Evolutionary conservation across 2,888 invertebrate genomes (phyloP), one percentile per base, ranked within the genome.

Genomic region (Cosmopolites sordidus): DNA sequence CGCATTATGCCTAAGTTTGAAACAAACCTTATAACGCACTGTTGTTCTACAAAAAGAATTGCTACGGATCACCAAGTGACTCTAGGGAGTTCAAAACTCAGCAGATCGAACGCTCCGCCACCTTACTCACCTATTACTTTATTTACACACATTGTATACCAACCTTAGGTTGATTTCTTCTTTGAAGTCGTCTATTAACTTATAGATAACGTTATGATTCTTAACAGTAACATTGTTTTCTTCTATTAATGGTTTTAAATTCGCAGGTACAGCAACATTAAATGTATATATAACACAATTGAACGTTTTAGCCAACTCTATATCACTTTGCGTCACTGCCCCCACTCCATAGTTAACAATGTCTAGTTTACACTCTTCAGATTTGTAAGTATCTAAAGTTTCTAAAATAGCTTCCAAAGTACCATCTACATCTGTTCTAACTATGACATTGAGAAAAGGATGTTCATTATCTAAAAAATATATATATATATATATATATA

Each of bases 321-420:
- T 64, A 69, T 98, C 97, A 33, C 79, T 84, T 59, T 89, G 88
- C 0, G 84, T 85, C 3, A 97, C 80, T 40, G 85, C 80, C 0
- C 99, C 99, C 1, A 99, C 90, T 0, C 90, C 96, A 70, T 87
- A 93, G 72, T 92, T 89, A 29, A 98, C 83, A 2, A 99, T 73
- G 64, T 92, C 87, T 11, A 99, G 76, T 41, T 82, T 80, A 64
- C 95, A 96, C 1, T 82, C 78, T 46, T 82, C 77, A n/a, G 79
- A 81, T 61, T 87, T 79, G 67, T 97, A 99, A 0, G 92, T 89
- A 60, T 89, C 89, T 48, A 99, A 70, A 8, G 92, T 87, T 70
- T 97, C 91, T 58, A 96, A 73, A 59, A 99, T 89, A 0, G 98
- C 97, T 73, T 99, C 98, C 39, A 97, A 84, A 0, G 95, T 94